Evolutionary conservation across 2,113 vertebrate species (phyloP).

Genomic region (Bos javanicus): DNA sequence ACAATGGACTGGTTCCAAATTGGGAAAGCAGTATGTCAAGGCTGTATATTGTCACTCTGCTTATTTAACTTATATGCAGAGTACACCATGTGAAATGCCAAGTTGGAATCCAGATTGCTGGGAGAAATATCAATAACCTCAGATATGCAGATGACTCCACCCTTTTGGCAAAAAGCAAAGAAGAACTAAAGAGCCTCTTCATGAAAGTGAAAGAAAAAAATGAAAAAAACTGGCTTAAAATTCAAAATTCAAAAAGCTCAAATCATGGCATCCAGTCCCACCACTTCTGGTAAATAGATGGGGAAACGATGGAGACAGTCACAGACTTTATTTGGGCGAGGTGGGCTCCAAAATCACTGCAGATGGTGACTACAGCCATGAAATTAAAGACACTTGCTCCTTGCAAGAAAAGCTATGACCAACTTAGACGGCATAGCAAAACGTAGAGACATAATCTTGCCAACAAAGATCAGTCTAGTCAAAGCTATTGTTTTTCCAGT

Average conservation of each 20-base stretch:
- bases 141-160: not conserved
- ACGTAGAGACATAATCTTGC: not conserved
- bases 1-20: not conserved
- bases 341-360: not conserved
- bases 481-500: not conserved
- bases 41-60: not conserved
- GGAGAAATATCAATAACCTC: not conserved
- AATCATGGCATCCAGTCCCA: not conserved
- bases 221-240: not conserved
- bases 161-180: not conserved
- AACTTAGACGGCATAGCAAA: not conserved
- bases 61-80: not conserved
- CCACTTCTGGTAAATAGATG: not conserved
- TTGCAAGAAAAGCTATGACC: not conserved
- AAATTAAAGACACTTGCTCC: not conserved
- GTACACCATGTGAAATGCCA: accelerated
- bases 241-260: not conserved
- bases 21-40: not conserved
- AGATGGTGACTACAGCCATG: not conserved
- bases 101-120: not conserved
- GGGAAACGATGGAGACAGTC: not conserved
- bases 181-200: not conserved
- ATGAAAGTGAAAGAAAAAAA: not conserved
- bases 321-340: not conserved
- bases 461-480: not conserved